phyloP scores from a whole-genome alignment of 1,140 invertebrate species.

The Cydia splendana region DNA sequence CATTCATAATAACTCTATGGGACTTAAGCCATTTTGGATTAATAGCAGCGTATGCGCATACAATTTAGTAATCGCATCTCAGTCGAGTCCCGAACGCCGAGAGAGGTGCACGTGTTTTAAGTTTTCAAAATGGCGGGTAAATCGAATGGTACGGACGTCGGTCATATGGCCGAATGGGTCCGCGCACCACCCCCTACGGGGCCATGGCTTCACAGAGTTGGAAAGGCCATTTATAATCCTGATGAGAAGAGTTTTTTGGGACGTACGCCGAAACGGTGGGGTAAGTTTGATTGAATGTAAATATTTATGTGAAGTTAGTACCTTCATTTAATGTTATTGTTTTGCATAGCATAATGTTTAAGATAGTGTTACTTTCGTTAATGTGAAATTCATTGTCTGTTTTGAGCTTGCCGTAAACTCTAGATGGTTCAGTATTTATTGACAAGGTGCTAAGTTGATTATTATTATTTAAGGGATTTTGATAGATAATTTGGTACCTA shows the following conservation, averaged over 20 bases:
- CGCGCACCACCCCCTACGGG: constrained; percentile 64
- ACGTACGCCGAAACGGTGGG: constrained; percentile 86
- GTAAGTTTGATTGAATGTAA: constrained; percentile 78
- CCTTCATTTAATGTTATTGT: background rate
- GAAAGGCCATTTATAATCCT: constrained; percentile 84
- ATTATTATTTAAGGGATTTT: too few species aligned
- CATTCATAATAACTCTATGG: background rate
- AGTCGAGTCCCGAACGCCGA: constrained; percentile 44
- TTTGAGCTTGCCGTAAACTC: background rate
- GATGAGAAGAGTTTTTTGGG: constrained; percentile 84
- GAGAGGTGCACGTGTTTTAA: constrained; percentile 37
- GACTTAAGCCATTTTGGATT: background rate
- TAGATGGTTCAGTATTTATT: background rate
- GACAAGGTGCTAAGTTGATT: too few species aligned
- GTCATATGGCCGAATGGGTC: constrained; percentile 51
- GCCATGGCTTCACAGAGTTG: constrained; percentile 80
- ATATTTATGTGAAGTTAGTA: background rate
- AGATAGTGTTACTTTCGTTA: background rate
- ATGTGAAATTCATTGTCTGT: background rate
- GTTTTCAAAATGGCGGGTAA: constrained; percentile 40
- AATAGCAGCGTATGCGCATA: background rate
- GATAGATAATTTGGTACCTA: too few species aligned
- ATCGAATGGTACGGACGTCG: constrained; percentile 55
- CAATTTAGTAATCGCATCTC: constrained; percentile 35
- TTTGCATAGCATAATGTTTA: background rate